phyloP scores from a whole-genome alignment of 2,797 vertebrate genomes.

The Oceanodroma leucorhoa region DNA sequence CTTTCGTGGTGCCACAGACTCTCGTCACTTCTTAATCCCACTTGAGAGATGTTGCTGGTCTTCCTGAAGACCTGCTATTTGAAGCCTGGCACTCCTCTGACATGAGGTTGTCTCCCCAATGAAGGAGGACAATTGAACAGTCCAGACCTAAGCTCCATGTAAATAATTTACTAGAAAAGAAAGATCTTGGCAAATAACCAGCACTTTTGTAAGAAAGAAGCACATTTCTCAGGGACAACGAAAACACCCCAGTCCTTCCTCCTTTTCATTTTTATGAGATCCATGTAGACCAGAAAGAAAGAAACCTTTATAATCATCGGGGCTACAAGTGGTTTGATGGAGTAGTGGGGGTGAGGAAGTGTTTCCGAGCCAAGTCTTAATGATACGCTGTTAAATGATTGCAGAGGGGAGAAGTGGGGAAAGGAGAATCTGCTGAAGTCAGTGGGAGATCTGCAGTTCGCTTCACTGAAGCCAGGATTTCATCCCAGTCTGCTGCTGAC shows the following conservation, averaged over 20 bases:
- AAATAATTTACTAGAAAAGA: background rate
- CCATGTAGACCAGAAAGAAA: background rate
- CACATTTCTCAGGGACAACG: background rate
- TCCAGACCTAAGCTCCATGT: background rate
- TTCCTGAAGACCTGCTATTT: background rate
- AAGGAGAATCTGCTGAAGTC: background rate
- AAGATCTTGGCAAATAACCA: background rate
- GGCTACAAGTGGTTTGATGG: background rate
- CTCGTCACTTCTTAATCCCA: background rate
- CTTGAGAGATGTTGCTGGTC: background rate
- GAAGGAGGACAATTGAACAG: background rate
- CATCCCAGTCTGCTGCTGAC: background rate
- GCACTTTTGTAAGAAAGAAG: background rate
- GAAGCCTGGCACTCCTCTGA: background rate
- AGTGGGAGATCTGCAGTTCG: background rate
- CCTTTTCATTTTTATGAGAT: background rate
- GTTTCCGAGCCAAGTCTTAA: background rate
- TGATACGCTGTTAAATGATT: background rate
- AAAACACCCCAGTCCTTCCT: accelerated
- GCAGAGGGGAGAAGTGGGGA: background rate
- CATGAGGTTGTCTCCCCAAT: background rate
- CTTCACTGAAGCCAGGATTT: background rate
- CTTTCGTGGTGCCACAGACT: background rate
- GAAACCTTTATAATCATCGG: background rate
- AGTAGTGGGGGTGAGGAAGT: background rate